A percentile compares a stretch with the other conserved stretches of the same genome.
phyloP scores from a whole-genome alignment of 2,888 invertebrate genomes.

The Eristalis arbustorum region DNA sequence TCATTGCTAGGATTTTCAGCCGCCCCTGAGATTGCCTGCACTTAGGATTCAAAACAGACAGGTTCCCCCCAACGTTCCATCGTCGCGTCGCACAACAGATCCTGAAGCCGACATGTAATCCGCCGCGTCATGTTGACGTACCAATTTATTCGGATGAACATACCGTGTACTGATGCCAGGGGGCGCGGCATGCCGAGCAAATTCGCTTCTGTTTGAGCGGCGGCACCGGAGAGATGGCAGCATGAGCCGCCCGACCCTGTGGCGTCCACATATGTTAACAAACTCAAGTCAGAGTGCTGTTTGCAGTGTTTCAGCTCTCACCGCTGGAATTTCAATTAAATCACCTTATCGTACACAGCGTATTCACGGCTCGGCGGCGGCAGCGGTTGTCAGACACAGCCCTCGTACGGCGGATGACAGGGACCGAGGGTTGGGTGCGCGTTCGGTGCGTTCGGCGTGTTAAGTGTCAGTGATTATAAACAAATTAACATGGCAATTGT shows the following conservation, averaged over 20 bases:
- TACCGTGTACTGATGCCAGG: too few species aligned
- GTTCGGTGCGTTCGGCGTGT: conserved; percentile 50
- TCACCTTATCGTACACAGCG: conserved; percentile 27
- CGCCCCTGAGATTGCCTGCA: too few species aligned
- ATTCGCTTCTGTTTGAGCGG: too few species aligned
- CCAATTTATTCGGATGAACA: too few species aligned
- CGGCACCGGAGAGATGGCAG: conserved; percentile 2
- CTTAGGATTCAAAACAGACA: too few species aligned
- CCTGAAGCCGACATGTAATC: too few species aligned
- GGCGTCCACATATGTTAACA: conserved; percentile 24
- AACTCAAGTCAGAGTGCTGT: conserved; percentile 11
- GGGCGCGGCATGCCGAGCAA: too few species aligned
- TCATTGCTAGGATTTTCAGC: too few species aligned
- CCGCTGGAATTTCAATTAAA: conserved; percentile 66
- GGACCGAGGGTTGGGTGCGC: conserved; percentile 30
- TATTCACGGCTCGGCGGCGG: background rate
- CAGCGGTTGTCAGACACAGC: background rate
- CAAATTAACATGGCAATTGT: conserved; percentile 69
- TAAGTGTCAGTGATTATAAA: conserved; percentile 70
- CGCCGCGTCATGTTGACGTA: too few species aligned
- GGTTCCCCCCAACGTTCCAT: too few species aligned
- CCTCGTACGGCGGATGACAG: conserved; percentile 10
- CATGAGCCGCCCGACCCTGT: background rate
- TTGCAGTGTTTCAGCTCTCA: conserved; percentile 41
- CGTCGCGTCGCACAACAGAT: too few species aligned